phyloP scores from a whole-genome alignment of 2,113 vertebrate genomes.

The Paedocypris sp. region DNA sequence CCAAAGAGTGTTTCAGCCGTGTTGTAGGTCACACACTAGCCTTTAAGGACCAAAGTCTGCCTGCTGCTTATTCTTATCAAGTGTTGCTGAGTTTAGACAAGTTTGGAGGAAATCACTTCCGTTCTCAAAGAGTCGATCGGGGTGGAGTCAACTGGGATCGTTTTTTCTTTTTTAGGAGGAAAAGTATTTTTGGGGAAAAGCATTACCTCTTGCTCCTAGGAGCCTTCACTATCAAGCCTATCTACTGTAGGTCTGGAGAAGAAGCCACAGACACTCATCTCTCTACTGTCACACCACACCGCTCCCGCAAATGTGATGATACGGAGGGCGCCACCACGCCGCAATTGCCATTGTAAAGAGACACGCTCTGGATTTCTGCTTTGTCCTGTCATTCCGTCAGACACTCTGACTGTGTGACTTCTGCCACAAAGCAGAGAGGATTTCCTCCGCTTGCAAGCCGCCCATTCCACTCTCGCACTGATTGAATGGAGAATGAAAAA shows the following conservation, averaged over 20 bases:
- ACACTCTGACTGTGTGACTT: slow-evolving; percentile 12
- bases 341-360: slow-evolving; percentile 23
- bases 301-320: slow-evolving; percentile 27
- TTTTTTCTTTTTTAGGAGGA: slow-evolving; percentile 12
- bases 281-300: slow-evolving; percentile 25
- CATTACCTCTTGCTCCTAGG: background rate
- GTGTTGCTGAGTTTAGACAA: background rate
- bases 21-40: slow-evolving; percentile 2
- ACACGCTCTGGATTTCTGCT: slow-evolving; percentile 24
- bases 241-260: slow-evolving; percentile 21
- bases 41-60: background rate
- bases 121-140: background rate
- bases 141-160: background rate
- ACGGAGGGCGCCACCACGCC: slow-evolving; percentile 15
- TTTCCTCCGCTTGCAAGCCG: slow-evolving; percentile 19
- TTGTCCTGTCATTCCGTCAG: slow-evolving; percentile 23
- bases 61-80: background rate
- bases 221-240: slow-evolving; percentile 21
- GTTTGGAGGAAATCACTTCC: background rate
- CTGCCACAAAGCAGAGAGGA: slow-evolving; percentile 14
- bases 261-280: slow-evolving; percentile 20
- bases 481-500: slow-evolving; percentile 29
- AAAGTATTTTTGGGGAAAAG: background rate
- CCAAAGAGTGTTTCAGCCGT: slow-evolving; percentile 4
- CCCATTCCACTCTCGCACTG: slow-evolving; percentile 28